Percentiles rank a stretch among this genome's conserved stretches.
Conservation (phyloP, 2,797 vertebrate genomes). For the Limnodromus scolopaceus region DNA sequence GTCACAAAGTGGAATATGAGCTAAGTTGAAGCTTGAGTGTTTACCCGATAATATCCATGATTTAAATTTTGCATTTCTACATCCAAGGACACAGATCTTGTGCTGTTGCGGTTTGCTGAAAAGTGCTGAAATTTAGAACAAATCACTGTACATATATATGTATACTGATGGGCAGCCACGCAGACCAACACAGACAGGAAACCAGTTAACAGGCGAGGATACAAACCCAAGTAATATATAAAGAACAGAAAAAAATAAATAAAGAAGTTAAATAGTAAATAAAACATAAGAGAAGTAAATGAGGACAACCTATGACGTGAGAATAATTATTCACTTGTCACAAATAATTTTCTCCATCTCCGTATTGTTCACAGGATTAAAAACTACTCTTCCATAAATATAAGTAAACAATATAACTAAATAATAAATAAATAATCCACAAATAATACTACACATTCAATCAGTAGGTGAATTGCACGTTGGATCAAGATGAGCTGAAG, state of each 20-base stretch:
- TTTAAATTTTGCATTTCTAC: neutral
- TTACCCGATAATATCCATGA: neutral
- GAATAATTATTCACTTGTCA: neutral
- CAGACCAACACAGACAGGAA: neutral
- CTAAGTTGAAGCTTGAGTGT: neutral
- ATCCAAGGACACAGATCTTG: neutral
- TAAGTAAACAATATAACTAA: neutral
- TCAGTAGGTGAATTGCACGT: neutral
- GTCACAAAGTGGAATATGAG: neutral
- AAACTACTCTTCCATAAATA: neutral
- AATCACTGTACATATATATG: neutral
- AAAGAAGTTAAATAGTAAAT: neutral
- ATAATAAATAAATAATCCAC: too few relatives aligned
- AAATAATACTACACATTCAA: neutral
- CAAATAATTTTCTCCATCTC: neutral
- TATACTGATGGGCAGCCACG: neutral
- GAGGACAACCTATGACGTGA: neutral
- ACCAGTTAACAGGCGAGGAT: neutral
- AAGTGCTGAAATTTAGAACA: neutral
- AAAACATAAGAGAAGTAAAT: neutral
- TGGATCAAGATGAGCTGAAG: neutral
- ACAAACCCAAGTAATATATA: neutral
- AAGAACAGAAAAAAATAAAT: neutral
- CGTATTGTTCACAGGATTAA: neutral
- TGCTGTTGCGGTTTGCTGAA: neutral